Base-by-base conservation (phyloP, 2,797 vertebrate genomes). In the Neopelma chrysocephalum region DNA sequence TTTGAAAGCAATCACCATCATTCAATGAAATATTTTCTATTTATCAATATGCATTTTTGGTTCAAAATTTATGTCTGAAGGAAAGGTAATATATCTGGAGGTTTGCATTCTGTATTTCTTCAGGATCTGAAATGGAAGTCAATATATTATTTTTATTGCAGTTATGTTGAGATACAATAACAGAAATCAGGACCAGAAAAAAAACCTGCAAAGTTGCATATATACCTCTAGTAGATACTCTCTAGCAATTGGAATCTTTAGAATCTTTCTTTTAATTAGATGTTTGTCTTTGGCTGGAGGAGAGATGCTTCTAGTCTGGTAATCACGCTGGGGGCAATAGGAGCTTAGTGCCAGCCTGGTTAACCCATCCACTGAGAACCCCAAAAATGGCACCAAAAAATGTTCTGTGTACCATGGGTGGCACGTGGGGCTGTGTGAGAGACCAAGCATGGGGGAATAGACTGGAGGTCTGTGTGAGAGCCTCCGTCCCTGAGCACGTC, bases 401-500 rank as follows among this genome's bases (percentile, higher is more conserved):
- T 6, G 18, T 43, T 60, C 6, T 3, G 11, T 21, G 48, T 68
- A 21, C 9, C 1, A 0, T n/a, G 42, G 7, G 15, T n/a, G 21
- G 27, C 36, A 13, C 0, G 0, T 51, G 22, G 34, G 31, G 29
- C 42, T n/a, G 32, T 1, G 1, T 43, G 54, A 58, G 71, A 54
- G 23, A 43, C 16, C 4, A 9, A 23, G 45, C 25, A 6, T 3
- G 8, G 57, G 51, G 21, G 7, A 34, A 38, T 1, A 0, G 9
- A 16, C 15, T 76, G 71, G 21, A 47, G 29, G 5, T 20, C n/a
- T 1, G 0, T 17, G 12, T 5, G n/a, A 48, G 58, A 56, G 16
- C 31, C 29, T 38, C 54, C 1, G 1, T 27, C 32, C 43, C 68
- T 48, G 25, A 1, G 1, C 2, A 2, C 0, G 1, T 22, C 31